phyloP scores from a whole-genome alignment of 2,888 invertebrate genomes.

The Matsumyia berberina region DNA sequence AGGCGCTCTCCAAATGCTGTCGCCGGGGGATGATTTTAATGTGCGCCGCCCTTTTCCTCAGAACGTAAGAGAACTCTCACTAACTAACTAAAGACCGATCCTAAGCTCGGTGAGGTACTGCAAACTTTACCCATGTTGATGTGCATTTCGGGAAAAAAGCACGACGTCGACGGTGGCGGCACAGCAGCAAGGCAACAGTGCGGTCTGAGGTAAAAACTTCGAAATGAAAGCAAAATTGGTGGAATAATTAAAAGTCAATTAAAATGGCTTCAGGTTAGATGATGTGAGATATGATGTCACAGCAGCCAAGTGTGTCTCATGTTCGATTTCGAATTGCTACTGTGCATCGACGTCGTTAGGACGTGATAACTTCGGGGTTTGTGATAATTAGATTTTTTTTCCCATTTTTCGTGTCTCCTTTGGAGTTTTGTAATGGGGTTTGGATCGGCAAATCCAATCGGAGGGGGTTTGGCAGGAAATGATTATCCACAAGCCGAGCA shows the following conservation, averaged over 20 bases:
- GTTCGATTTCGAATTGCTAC: constrained; percentile 26
- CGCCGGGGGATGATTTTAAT: constrained; percentile 53
- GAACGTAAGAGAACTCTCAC: not conserved
- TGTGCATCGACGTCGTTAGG: constrained; percentile 8
- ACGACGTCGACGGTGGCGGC: not conserved
- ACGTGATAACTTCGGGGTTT: constrained; percentile 34
- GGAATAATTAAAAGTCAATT: constrained; percentile 60
- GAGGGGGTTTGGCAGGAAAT: not conserved
- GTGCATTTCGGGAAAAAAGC: not conserved
- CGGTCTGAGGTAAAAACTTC: constrained; percentile 20
- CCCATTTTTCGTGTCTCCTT: not conserved
- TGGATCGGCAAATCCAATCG: not conserved
- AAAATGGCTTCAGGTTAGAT: constrained; percentile 50
- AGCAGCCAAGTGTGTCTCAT: constrained; percentile 31
- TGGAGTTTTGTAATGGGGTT: not conserved
- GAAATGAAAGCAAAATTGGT: constrained; percentile 43
- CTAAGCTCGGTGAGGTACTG: not conserved
- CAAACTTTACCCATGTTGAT: not conserved
- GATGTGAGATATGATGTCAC: constrained; percentile 54
- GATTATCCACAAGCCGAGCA: not conserved
- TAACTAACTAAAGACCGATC: not conserved
- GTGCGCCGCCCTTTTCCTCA: constrained; percentile 12
- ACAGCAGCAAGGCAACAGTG: too few relatives aligned
- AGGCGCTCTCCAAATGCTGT: not conserved
- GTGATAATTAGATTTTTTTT: constrained; percentile 38